These are phyloP conservation scores for Drosophila teissieri DNA, from an alignment of 1,140 invertebrate genomes.

Conservation along the genomic window DNA sequence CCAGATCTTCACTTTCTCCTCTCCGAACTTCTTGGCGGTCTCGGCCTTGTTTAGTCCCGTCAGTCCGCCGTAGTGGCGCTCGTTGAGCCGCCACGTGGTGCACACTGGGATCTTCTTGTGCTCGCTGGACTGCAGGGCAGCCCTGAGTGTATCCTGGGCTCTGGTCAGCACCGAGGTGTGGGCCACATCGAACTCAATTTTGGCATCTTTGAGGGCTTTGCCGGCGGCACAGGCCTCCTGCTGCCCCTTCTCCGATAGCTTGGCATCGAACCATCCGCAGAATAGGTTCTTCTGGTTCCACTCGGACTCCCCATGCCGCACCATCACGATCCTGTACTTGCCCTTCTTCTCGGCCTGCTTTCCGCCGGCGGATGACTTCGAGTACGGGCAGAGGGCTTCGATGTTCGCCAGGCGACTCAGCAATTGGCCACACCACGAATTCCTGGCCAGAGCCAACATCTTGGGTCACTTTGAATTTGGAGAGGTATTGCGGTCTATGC, in stretches of 20 bases:
- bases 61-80: constrained; percentile 96
- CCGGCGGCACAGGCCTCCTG: constrained; percentile 91
- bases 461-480: constrained; percentile 21
- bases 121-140: constrained; percentile 91
- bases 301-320: constrained; percentile 97
- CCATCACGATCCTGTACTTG: constrained; percentile 96
- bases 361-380: constrained; percentile 4
- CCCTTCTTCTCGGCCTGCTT: constrained; percentile 61
- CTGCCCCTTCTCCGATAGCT: constrained; percentile 92
- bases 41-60: constrained; percentile 98
- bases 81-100: constrained; percentile 96
- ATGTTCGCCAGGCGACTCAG: background rate
- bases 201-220: constrained; percentile 93
- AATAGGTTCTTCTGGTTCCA: constrained; percentile 98
- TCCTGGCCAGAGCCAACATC: constrained; percentile 44
- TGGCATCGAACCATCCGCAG: constrained; percentile 96
- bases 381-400: background rate
- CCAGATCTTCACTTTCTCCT: constrained; percentile 97
- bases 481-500: background rate
- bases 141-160: constrained; percentile 93
- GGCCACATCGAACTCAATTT: constrained; percentile 93
- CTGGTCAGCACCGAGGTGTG: constrained; percentile 95
- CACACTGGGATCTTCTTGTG: constrained; percentile 91
- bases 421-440: constrained; percentile 3
- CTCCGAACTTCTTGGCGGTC: constrained; percentile 97